Conservation (phyloP, 2,888 invertebrate species). For the Oegoconia quadripuncta region DNA sequence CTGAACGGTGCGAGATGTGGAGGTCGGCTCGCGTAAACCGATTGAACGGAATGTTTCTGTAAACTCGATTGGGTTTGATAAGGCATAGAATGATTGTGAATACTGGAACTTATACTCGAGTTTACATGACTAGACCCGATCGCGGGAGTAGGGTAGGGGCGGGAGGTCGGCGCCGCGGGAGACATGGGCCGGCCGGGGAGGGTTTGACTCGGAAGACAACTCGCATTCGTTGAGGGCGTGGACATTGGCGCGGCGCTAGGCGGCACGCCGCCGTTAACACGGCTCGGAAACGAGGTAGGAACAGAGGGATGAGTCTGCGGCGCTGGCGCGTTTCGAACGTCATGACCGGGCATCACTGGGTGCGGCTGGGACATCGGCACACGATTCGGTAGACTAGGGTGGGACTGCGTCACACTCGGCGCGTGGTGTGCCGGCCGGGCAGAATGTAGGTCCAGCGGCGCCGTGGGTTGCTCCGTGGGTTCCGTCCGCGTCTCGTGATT, state of each 20-base stretch:
- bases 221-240: constrained; percentile 50
- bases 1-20: constrained; percentile 65
- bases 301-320: constrained; percentile 47
- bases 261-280: constrained; percentile 50
- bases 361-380: constrained; percentile 52
- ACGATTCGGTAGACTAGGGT: constrained; percentile 52
- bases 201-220: constrained; percentile 68
- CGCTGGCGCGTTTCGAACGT: constrained; percentile 46
- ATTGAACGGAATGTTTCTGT: constrained; percentile 73
- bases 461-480: constrained; percentile 47
- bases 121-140: constrained; percentile 76
- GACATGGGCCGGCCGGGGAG: constrained; percentile 54
- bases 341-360: constrained; percentile 55
- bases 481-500: constrained; percentile 79
- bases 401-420: constrained; percentile 34
- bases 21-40: constrained; percentile 61
- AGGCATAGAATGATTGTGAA: constrained; percentile 64
- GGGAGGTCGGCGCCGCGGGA: constrained; percentile 55
- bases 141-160: constrained; percentile 61
- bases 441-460: constrained; percentile 61
- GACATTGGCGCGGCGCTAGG: constrained; percentile 48
- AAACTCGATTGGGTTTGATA: constrained; percentile 70
- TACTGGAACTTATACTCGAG: constrained; percentile 68
- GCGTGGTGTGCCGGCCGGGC: constrained; percentile 47
- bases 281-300: constrained; percentile 64